Conservation (phyloP, 2,113 vertebrate species). For the Nyctibius bracteatus region DNA sequence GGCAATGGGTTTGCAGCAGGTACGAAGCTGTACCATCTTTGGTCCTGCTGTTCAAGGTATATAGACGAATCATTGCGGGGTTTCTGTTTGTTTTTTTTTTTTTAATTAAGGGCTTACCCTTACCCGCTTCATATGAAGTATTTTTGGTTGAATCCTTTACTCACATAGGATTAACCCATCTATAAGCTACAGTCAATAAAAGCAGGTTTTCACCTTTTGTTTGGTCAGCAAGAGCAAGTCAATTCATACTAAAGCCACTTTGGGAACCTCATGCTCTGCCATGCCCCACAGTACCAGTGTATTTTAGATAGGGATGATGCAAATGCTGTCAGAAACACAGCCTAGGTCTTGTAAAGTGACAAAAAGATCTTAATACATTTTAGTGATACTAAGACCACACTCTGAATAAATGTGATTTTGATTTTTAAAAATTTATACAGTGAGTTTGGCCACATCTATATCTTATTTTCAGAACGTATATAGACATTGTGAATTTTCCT, state of each 20-base stretch:
- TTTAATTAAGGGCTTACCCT: neutral
- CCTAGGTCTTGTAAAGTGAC: neutral
- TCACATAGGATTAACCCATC: neutral
- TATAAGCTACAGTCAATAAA: neutral
- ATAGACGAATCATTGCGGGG: neutral
- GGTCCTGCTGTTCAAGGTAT: neutral
- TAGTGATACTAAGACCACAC: neutral
- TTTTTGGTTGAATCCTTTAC: neutral
- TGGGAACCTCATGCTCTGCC: neutral
- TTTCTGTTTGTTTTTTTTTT: neutral
- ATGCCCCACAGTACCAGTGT: neutral
- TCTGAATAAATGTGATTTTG: neutral
- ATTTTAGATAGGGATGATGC: neutral
- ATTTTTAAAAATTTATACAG: neutral
- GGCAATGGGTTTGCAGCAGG: neutral
- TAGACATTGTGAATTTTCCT: conserved; percentile 6
- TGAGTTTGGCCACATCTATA: neutral
- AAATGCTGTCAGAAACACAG: neutral
- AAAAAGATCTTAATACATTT: neutral
- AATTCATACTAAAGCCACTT: neutral
- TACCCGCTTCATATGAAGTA: neutral
- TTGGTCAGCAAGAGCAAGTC: neutral
- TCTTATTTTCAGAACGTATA: neutral
- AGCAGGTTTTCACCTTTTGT: neutral
- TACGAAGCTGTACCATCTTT: neutral